Evolutionary conservation across 2,113 vertebrate genomes (phyloP), one percentile per base, ranked within the genome.

Genomic region (Copsychus sechellarum): DNA sequence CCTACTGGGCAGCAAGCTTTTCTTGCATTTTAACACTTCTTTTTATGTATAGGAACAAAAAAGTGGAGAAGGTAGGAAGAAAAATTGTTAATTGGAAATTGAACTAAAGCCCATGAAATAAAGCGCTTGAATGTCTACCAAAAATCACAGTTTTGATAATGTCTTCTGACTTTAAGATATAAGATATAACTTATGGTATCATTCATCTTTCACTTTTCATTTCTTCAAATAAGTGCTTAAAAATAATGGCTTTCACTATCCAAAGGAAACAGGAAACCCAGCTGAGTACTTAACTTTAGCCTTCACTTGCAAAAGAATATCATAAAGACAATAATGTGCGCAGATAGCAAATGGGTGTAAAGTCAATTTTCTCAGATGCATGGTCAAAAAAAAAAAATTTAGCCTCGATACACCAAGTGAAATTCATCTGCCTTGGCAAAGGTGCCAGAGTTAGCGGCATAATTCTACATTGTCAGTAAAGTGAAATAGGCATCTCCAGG

Each of bases 81-180:
- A 88, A 92, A 88, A 65, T 42, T 87, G 81, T 95, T 95, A 94
- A 88, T 93, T 90, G 51, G 65, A 90, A 95, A 95, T 57, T 54
- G 51, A 92, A 90, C 43, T 57, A 78, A 90, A 93, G 47, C 42
- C 36, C 43, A 87, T 65, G 56, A 95, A 95, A 87, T 86, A 82
- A 87, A 93, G 79, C 56, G 64, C 62, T 93, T 88, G 61, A 51
- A 92, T 88, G 42, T 83, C 89, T 90, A 61, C 76, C 86, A 80
- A 93, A 96, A 96, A 88, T 87, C 82, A 95, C 57, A 78, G 81
- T 48, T 96, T 96, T 94, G 79, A 93, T 88, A 93, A 93, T 70
- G 50, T 86, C 95, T 93, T 96, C 65, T 81, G 81, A 82, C 74
- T 81, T 88, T n/a, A n/a, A n/a, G n/a, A n/a, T n/a, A n/a, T n/a